Percentiles rank a stretch among this genome's conserved stretches.
These are phyloP conservation scores for Meloe dianella DNA, from an alignment of 2,888 invertebrate genomes.

Conservation along the genomic window DNA sequence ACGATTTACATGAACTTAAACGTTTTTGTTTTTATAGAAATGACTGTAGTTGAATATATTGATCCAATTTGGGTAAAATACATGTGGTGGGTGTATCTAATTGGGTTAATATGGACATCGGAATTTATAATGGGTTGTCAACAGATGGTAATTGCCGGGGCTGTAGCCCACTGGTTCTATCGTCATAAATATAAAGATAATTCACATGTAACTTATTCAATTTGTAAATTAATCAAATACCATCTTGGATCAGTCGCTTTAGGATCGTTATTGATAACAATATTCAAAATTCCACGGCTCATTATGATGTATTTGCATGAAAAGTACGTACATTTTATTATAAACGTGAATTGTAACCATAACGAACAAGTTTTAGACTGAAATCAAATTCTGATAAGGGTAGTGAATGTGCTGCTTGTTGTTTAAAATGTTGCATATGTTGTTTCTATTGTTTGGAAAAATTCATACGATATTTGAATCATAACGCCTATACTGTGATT, in stretches of 20 bases:
- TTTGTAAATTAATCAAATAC: conserved; percentile 80
- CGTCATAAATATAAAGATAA: conserved; percentile 72
- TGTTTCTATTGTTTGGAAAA: conserved; percentile 91
- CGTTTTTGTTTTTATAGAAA: conserved; percentile 58
- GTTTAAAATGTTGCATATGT: conserved; percentile 83
- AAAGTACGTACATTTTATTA: conserved; percentile 70
- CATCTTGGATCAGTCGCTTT: conserved; percentile 95
- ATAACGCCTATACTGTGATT: conserved; percentile 93
- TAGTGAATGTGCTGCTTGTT: conserved; percentile 76
- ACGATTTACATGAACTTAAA: neutral
- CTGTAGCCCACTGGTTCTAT: conserved; percentile 95
- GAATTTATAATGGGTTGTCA: conserved; percentile 95
- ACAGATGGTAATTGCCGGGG: conserved; percentile 91
- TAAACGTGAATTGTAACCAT: neutral
- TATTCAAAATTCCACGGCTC: conserved; percentile 89
- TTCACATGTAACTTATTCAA: conserved; percentile 73
- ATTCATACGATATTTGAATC: conserved; percentile 89
- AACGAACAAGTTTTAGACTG: conserved; percentile 61
- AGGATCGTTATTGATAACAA: conserved; percentile 90
- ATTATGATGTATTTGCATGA: conserved; percentile 88
- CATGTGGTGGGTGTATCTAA: conserved; percentile 93
- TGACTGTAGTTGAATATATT: conserved; percentile 73
- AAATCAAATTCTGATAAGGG: conserved; percentile 73
- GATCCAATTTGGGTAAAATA: conserved; percentile 83
- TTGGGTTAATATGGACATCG: conserved; percentile 90